Base-by-base conservation (phyloP, 2,888 invertebrate genomes). In the Drosophila putrida region DNA sequence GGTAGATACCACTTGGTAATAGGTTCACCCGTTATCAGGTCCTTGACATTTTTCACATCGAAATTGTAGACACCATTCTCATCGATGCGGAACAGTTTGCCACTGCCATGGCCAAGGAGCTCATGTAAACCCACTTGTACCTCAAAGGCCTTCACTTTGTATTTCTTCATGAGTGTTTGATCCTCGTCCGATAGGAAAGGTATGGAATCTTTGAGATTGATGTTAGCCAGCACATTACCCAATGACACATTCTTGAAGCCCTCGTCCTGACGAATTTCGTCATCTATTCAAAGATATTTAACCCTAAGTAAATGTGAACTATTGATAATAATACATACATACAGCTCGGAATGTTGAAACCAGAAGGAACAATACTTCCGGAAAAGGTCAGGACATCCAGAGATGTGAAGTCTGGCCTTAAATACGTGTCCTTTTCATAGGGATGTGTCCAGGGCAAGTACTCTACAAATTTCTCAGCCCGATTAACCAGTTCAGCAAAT, bases 321-420 rank as follows among this genome's bases (percentile, higher is more conserved):
- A 39, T 41, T 1, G 6, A 9, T 41, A 15, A 6, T 44, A 1
- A 4, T 6, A 0, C 9, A 8, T 15, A 90, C 96, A 94, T 93
- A 97, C 97, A 99, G 92, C 99, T 99, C 31, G 99, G 99, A 93
- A 99, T 99, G 92, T 98, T 99, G 82, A 99, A 99, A 67, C 99
- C 99, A 59, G 97, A 96, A 0, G 99, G 99, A 64, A 99, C 97
- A 13, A 97, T 98, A 88, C 97, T 97, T 9, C 97, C 96, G 0
- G 97, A 96, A 93, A 98, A 99, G 0, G 97, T 96, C 6, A 99
- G 93, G 0, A 99, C 97, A 93, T 99, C 98, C 41, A 99, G 93
- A 4, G 98, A 98, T 1, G 99, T 99, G 91, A 99, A 99, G 92
- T 99, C 99, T 0, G 99, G 99, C 69, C 96, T 94, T n/a, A 98